Evolutionary conservation across 2,888 invertebrate species (phyloP).

Genomic region (Incurvaria masculella): DNA sequence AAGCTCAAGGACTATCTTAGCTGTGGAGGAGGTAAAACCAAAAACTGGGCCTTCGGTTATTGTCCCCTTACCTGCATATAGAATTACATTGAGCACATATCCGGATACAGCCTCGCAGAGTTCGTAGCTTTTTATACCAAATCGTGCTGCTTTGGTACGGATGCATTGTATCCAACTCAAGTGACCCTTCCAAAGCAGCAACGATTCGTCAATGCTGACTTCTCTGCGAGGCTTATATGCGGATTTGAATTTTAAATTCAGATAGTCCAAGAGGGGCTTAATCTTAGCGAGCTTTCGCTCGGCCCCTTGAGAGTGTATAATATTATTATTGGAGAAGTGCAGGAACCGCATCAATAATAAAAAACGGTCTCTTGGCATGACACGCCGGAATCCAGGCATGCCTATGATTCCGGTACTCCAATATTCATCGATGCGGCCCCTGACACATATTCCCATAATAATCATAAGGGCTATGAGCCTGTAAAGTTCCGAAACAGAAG

Average conservation of each 20-base stretch:
- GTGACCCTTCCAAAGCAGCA: slow-evolving; percentile 19
- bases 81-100: slow-evolving; percentile 7
- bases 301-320: background rate
- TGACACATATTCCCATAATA: slow-evolving; percentile 1
- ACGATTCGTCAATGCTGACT: slow-evolving; percentile 18
- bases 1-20: slow-evolving; percentile 14
- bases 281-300: slow-evolving; percentile 11
- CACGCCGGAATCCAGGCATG: slow-evolving; percentile 10
- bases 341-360: slow-evolving; percentile 10
- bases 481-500: slow-evolving; percentile 4
- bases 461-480: slow-evolving; percentile 2
- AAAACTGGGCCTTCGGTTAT: slow-evolving; percentile 5
- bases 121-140: slow-evolving; percentile 21
- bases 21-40: slow-evolving; percentile 14
- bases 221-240: slow-evolving; percentile 6
- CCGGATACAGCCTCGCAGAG: slow-evolving; percentile 19
- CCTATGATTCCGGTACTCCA: slow-evolving; percentile 11
- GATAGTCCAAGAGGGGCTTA: slow-evolving; percentile 8
- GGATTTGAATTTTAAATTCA: slow-evolving; percentile 8
- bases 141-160: slow-evolving; percentile 20
- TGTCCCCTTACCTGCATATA: slow-evolving; percentile 12
- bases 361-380: slow-evolving; percentile 11
- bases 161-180: slow-evolving; percentile 21
- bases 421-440: slow-evolving; percentile 10
- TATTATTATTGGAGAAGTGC: slow-evolving; percentile 13